Percentiles rank a stretch among this genome's conserved stretches.
Conservation (phyloP, 2,797 vertebrate species). For the Choloepus didactylus region DNA sequence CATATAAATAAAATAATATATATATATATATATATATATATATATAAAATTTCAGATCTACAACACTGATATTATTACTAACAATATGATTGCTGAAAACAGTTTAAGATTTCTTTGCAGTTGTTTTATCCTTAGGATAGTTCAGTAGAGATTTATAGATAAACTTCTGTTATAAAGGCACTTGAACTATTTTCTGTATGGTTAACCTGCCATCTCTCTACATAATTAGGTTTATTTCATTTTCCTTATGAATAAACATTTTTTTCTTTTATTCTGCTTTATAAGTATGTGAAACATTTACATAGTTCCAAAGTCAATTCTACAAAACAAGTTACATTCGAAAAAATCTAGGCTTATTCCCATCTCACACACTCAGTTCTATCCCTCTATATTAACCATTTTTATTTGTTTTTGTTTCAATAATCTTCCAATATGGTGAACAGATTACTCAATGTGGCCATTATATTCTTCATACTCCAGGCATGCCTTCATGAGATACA, state of each 20-base stretch:
- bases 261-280: neutral
- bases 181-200: neutral
- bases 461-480: neutral
- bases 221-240: neutral
- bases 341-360: neutral
- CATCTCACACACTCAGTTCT: neutral
- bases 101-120: neutral
- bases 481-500: neutral
- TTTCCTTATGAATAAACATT: constrained; percentile 11
- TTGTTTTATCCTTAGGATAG: neutral
- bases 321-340: neutral
- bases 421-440: neutral
- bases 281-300: neutral
- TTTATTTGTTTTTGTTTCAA: neutral
- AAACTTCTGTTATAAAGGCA: neutral
- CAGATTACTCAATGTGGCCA: neutral
- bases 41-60: neutral
- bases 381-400: neutral
- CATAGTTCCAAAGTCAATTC: neutral
- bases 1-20: no score
- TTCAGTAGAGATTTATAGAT: neutral
- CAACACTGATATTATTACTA: neutral
- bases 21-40: neutral
- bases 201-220: neutral
- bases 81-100: neutral